phyloP scores from a whole-genome alignment of 2,113 vertebrate species.

The Steatornis caripensis region DNA sequence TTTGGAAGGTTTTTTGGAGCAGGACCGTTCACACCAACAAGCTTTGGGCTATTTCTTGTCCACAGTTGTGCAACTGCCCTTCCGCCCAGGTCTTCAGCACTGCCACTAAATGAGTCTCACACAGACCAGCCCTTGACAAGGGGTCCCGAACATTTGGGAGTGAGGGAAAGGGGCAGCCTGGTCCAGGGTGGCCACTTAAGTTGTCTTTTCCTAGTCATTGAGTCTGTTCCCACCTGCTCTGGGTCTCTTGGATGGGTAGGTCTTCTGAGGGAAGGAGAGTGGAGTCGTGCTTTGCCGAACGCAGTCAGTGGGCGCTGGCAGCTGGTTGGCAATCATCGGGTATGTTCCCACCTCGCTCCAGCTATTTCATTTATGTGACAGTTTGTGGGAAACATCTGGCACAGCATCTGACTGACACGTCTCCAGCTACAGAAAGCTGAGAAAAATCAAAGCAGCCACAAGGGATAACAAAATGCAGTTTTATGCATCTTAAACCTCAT shows the following conservation, averaged over 20 bases:
- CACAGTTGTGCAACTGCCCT: neutral
- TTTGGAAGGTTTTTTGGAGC: neutral
- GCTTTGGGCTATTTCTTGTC: neutral
- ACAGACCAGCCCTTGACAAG: neutral
- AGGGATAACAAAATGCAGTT: neutral
- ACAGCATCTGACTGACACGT: slow-evolving; percentile 25
- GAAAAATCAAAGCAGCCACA: slow-evolving; percentile 28
- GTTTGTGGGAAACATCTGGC: slow-evolving; percentile 53
- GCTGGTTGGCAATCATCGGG: neutral
- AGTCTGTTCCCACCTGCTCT: neutral
- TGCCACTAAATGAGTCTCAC: neutral
- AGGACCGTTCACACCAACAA: neutral
- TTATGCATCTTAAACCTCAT: neutral
- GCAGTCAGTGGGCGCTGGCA: neutral
- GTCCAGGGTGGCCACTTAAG: neutral
- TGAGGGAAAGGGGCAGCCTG: neutral
- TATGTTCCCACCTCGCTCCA: neutral
- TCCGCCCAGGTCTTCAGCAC: neutral
- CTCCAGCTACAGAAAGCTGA: slow-evolving; percentile 17
- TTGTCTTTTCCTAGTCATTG: neutral
- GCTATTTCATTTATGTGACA: neutral
- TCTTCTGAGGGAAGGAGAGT: neutral
- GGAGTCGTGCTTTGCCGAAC: neutral
- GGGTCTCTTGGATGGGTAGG: neutral
- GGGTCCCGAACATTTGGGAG: accelerated